Conservation (phyloP, 2,113 vertebrate genomes). For the Barnardius zonarius region DNA sequence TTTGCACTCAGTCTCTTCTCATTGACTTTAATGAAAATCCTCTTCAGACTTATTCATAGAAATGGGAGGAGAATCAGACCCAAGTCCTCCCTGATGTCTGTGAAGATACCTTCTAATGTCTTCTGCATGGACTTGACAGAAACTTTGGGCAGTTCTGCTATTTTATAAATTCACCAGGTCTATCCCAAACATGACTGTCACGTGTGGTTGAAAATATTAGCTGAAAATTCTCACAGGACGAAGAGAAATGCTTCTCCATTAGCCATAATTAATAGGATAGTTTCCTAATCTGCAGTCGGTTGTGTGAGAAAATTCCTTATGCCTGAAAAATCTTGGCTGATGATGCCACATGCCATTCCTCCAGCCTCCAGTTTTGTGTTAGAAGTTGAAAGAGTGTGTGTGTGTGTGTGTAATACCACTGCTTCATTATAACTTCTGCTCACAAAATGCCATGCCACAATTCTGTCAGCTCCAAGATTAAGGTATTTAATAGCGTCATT, state of each 20-base stretch:
- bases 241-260: neutral
- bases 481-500: slow-evolving; percentile 54
- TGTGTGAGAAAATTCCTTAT: slow-evolving; percentile 58
- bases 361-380: slow-evolving; percentile 20
- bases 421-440: slow-evolving; percentile 20
- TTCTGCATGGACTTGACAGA: neutral
- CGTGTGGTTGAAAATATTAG: neutral
- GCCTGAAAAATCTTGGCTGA: slow-evolving; percentile 8
- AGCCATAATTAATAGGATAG: neutral
- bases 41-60: slow-evolving; percentile 13
- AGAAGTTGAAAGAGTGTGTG: slow-evolving; percentile 3
- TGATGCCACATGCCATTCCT: slow-evolving; percentile 19
- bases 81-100: neutral
- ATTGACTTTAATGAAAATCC: slow-evolving; percentile 29
- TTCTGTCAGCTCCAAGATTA: slow-evolving; percentile 55
- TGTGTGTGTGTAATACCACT: neutral
- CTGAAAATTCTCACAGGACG: neutral
- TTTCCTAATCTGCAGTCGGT: slow-evolving; percentile 10
- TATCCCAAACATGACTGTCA: neutral
- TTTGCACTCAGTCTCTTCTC: neutral
- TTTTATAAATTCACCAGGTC: neutral
- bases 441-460: neutral
- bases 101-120: neutral
- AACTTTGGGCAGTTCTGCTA: neutral
- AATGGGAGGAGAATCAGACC: neutral